Conservation (phyloP, 2,113 vertebrate species). For the Mus pahari region DNA sequence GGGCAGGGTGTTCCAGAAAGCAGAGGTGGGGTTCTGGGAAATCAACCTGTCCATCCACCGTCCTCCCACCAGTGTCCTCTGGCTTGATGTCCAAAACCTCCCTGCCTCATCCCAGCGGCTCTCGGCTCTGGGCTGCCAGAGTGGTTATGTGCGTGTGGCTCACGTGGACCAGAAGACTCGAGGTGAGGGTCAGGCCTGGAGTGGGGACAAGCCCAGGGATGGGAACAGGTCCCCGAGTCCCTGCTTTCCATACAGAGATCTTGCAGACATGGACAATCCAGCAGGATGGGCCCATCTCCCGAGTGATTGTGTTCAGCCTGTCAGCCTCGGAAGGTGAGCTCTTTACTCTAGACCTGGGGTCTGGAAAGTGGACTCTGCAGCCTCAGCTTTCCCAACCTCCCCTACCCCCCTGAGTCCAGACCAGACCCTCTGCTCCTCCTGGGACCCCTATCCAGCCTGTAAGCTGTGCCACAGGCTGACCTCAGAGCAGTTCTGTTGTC, state of each 20-base stretch:
- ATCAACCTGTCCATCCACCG: slow-evolving; percentile 67
- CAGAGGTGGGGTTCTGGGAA: rapidly evolving
- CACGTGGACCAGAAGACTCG: slow-evolving; percentile 89
- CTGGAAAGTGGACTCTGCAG: not conserved
- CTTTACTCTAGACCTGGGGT: not conserved
- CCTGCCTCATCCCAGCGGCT: slow-evolving; percentile 84
- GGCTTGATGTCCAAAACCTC: slow-evolving; percentile 90
- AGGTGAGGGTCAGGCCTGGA: slow-evolving; percentile 80
- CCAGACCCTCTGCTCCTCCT: rapidly evolving
- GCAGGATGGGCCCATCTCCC: slow-evolving; percentile 94
- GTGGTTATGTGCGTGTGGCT: slow-evolving; percentile 90
- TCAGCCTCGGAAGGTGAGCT: not conserved
- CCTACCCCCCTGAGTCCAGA: not conserved
- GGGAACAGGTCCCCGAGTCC: not conserved
- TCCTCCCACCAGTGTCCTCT: slow-evolving; percentile 87
- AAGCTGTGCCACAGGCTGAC: not conserved
- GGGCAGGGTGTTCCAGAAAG: not conserved
- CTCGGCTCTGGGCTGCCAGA: slow-evolving; percentile 93
- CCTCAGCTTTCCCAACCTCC: not conserved
- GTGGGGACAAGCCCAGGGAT: rapidly evolving
- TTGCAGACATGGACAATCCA: slow-evolving; percentile 92
- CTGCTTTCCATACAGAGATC: slow-evolving; percentile 82
- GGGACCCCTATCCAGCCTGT: not conserved
- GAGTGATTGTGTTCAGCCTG: slow-evolving; percentile 90
- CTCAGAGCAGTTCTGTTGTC: not conserved